phyloP scores from a whole-genome alignment of 2,113 vertebrate genomes.

The Macrotus californicus region DNA sequence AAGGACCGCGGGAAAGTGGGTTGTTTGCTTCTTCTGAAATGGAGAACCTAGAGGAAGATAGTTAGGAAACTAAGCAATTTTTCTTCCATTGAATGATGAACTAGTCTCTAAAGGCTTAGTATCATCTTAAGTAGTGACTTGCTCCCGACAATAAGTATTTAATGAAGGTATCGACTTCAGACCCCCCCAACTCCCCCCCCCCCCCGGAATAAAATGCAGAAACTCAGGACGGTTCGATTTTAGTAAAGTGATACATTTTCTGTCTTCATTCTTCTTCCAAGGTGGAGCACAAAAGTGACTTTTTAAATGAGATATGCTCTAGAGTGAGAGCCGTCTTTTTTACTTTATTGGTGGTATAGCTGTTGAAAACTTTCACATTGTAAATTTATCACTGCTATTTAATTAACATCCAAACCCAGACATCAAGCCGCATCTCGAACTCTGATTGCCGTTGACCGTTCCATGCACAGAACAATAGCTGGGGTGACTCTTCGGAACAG shows the following conservation, averaged over 20 bases:
- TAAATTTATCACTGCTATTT: constrained; percentile 36
- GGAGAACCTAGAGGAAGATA: neutral
- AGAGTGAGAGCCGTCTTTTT: constrained; percentile 40
- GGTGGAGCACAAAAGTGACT: neutral
- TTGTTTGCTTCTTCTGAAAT: neutral
- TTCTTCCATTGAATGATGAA: neutral
- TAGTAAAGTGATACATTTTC: neutral
- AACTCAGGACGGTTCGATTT: neutral
- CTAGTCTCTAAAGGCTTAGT: neutral
- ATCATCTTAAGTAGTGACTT: neutral
- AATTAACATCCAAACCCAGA: constrained; percentile 15
- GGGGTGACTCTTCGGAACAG: neutral
- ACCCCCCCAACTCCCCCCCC: too few species aligned
- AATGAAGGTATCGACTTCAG: too few species aligned
- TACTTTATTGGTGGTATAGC: constrained; percentile 16
- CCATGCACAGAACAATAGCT: neutral
- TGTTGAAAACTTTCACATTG: constrained; percentile 6
- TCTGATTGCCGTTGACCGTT: constrained; percentile 41
- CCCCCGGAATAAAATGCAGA: neutral
- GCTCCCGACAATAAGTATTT: neutral
- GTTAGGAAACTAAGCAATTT: neutral
- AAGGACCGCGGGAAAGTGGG: neutral
- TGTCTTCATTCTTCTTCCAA: neutral
- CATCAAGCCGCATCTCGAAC: neutral
- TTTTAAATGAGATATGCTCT: neutral